phyloP scores from a whole-genome alignment of 2,888 invertebrate genomes.

The Euplagia quadripunctaria region DNA sequence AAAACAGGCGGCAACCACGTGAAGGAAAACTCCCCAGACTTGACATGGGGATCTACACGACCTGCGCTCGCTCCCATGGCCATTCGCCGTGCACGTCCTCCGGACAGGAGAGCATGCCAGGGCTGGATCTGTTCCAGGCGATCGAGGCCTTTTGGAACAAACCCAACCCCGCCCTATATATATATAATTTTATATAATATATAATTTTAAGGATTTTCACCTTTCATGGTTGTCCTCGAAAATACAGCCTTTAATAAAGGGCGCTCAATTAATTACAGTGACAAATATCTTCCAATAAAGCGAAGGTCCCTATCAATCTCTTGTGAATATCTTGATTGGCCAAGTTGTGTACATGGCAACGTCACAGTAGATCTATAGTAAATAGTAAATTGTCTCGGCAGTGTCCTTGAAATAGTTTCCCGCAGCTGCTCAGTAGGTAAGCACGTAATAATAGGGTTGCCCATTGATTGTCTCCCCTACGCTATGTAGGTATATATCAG shows the following conservation, averaged over 20 bases:
- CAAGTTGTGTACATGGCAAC: constrained; percentile 56
- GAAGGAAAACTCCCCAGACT: too few species aligned
- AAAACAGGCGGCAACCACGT: too few species aligned
- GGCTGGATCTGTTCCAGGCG: too few species aligned
- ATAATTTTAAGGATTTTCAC: neutral
- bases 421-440: too few species aligned
- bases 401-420: neutral
- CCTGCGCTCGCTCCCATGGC: too few species aligned
- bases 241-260: constrained; percentile 18
- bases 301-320: constrained; percentile 71
- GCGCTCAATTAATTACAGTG: constrained; percentile 62
- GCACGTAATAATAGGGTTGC: neutral
- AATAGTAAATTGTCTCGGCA: neutral
- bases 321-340: constrained; percentile 74
- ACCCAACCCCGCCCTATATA: too few species aligned
- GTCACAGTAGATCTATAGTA: constrained; percentile 10
- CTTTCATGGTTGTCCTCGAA: neutral
- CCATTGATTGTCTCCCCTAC: neutral
- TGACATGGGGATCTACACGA: too few species aligned
- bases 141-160: too few species aligned
- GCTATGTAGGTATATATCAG: too few species aligned
- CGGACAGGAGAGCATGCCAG: too few species aligned
- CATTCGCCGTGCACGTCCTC: too few species aligned
- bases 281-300: constrained; percentile 72
- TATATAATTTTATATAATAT: too few species aligned